Evolutionary conservation across 2,888 invertebrate genomes (phyloP), one percentile per base, ranked within the genome.

Genomic region (Agonum fuliginosum): DNA sequence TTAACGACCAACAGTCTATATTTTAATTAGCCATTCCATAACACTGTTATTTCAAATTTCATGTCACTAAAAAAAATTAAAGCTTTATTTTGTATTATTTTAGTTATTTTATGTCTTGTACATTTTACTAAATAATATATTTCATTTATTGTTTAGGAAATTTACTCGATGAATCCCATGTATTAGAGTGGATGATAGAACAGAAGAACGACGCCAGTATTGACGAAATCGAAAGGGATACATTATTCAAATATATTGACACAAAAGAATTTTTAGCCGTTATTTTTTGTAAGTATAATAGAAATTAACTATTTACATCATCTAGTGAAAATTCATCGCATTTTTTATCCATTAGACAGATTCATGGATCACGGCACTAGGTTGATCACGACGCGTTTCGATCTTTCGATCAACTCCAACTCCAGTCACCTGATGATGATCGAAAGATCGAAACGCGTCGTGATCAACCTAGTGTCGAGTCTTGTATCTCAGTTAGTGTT

Each of bases 151-250:
- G 37, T 79, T 41, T 85, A 94, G 94, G 94, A 82, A 92, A 92
- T 86, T 88, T 94, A 79, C 87, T 90, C 79, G 94, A 96, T 83
- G 95, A 96, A 86, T 90, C 89, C 62, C 93, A 94, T 85, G 96
- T 97, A 3, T 89, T 97, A 81, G 93, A 94, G 82, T 97, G 97
- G 97, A 95, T 97, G 91, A 90, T 94, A 78, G 93, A 93, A 85
- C 97, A 97, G 86, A 95, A 96, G 85, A 94, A 94, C 86, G 97
- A 97, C 85, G 94, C 95, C 85, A 96, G 95, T 84, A 96, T 97
- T 81, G 95, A 96, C 86, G 94, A 95, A 86, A 95, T 97, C 80
- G 93, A 95, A 83, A 91, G 97, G 83, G 95, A 95, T 67, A 91
- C 91, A 83, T 88, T 97, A 46, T 91, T 91, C 85, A 93, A 94